Base-by-base conservation (phyloP, 2,113 vertebrate genomes). In the Neomonachus schauinslandi region DNA sequence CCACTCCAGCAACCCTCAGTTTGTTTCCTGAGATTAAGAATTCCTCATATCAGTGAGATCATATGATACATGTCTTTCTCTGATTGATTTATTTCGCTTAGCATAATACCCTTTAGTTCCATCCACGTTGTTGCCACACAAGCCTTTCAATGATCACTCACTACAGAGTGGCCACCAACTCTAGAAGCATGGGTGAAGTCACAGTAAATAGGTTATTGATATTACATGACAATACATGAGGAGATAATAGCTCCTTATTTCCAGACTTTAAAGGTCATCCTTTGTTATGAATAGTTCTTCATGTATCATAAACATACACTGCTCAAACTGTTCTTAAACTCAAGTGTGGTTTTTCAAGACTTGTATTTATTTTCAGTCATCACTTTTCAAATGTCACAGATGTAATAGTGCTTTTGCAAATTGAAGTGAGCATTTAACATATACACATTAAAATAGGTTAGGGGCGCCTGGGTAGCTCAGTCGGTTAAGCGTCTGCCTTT, bases 371-470 rank as follows among this genome's bases (percentile, higher is more conserved):
- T 87, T 94, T 69, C 10, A 51, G 16, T 22, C 9, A 76, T 49
- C 72, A 53, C 21, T 87, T 97, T 71, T 84, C 59, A 92, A 94
- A 84, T 69, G 10, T 94, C 76, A 92, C 42, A 55, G 67, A 53
- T 76, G 12, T 26, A 24, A 79, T 16, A 49, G 28, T 69, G 14
- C 12, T 95, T 93, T 95, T 55, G 24, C 46, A 95, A 72, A 71
- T 87, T 61, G 59, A 83, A 89, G 67, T 42, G 79, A 86, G 14
- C 24, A 39, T 74, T 28, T 85, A 33, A 71, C 26, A 76, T 24
- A 1, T 28, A n/a, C 3, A n/a, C 51, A 74, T 49, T 57, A 89
- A 94, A 89, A 26, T 59, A 65, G 63, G 2, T 65, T 6, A 65
- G 31, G 63, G 63, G 63, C 14, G 3, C 63, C 14, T 65, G 63